Conservation (phyloP, 2,888 invertebrate species). For the Morinoia aosen region DNA sequence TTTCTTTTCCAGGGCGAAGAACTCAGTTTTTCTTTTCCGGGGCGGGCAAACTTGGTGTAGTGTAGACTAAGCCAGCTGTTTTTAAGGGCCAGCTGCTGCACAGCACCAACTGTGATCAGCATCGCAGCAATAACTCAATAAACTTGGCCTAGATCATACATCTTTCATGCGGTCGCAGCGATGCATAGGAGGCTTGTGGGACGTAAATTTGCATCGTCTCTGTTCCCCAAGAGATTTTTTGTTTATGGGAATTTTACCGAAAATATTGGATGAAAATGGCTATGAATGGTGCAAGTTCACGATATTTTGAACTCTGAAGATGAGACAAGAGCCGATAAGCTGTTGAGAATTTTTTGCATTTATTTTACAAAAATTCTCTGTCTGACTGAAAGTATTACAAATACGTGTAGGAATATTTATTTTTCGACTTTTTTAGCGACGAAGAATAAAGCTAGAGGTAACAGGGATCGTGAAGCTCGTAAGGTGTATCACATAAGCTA, state of each 20-base stretch:
- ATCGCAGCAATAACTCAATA: not conserved
- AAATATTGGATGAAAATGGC: not conserved
- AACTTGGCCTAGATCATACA: slow-evolving; percentile 6
- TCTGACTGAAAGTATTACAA: not conserved
- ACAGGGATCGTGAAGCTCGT: too few species aligned
- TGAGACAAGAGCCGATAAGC: not conserved
- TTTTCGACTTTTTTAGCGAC: not conserved
- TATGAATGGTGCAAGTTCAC: not conserved
- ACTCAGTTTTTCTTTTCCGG: not conserved
- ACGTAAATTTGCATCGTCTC: not conserved
- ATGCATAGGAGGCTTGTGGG: not conserved
- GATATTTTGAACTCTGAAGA: not conserved
- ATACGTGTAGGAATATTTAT: not conserved
- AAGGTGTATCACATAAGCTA: too few species aligned
- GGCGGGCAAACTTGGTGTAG: not conserved
- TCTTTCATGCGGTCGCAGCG: not conserved
- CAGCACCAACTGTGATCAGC: not conserved
- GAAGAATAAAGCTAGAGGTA: not conserved
- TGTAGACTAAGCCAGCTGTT: not conserved
- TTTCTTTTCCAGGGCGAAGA: not conserved
- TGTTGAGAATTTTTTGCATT: not conserved
- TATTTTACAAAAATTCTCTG: not conserved
- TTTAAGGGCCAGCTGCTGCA: not conserved
- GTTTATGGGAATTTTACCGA: not conserved
- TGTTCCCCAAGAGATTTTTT: not conserved